Evolutionary conservation across 2,888 invertebrate species (phyloP).

Genomic region (Philopedon plagiatum): DNA sequence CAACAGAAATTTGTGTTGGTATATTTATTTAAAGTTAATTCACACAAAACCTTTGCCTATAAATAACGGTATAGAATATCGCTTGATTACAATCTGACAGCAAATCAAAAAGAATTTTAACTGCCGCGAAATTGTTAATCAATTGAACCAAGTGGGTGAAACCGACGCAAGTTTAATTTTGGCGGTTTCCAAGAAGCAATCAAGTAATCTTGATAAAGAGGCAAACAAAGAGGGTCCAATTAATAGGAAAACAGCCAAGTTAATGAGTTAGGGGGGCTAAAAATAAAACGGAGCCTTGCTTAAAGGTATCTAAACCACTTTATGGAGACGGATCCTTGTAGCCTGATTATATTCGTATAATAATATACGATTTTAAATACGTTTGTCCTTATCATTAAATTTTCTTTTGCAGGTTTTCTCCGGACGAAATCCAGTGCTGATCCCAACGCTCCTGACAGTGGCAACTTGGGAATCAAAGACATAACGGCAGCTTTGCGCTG

Average conservation of each 20-base stretch:
- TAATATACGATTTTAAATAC: neutral
- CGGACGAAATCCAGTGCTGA: conserved; percentile 66
- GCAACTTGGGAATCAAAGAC: conserved; percentile 87
- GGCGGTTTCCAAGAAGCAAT: conserved; percentile 26
- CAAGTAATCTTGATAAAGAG: conserved; percentile 27
- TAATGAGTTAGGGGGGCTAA: too few relatives aligned
- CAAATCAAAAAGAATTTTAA: too few relatives aligned
- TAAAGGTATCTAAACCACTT: too few relatives aligned
- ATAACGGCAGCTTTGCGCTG: conserved; percentile 86
- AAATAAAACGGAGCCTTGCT: too few relatives aligned
- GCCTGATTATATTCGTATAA: too few relatives aligned
- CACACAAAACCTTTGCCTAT: too few relatives aligned
- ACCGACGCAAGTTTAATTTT: conserved; percentile 15
- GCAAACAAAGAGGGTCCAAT: conserved; percentile 31
- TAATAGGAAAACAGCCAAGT: conserved; percentile 22
- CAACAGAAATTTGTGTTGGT: too few relatives aligned
- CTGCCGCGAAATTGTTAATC: conserved; percentile 11
- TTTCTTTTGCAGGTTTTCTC: conserved; percentile 71
- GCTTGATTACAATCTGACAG: neutral
- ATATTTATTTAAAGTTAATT: too few relatives aligned
- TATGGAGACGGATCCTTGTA: too few relatives aligned
- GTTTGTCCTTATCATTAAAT: neutral
- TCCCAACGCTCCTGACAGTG: conserved; percentile 70
- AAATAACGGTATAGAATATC: neutral
- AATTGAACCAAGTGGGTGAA: conserved; percentile 6